Evolutionary conservation across 1,140 invertebrate genomes (phyloP).

Genomic region (Drosophila hydei): DNA sequence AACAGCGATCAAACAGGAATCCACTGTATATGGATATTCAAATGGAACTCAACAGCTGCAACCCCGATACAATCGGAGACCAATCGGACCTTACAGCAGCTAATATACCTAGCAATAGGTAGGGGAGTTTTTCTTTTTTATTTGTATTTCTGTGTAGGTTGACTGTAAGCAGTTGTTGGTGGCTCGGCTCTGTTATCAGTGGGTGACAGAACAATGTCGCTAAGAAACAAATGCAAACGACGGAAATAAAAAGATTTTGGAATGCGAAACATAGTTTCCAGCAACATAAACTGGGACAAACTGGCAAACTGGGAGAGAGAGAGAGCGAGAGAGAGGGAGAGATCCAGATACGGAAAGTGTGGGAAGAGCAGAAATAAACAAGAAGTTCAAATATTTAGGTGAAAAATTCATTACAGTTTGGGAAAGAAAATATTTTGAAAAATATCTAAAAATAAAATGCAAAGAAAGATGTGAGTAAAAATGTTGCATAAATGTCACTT

Average conservation of each 20-base stretch:
- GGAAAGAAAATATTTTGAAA: slow-evolving; percentile 52
- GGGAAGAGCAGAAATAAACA: slow-evolving; percentile 57
- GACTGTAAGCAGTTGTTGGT: slow-evolving; percentile 7
- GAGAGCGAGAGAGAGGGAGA: slow-evolving; percentile 7
- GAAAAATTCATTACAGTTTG: slow-evolving; percentile 42
- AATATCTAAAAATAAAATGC: slow-evolving; percentile 53
- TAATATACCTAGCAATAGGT: background rate
- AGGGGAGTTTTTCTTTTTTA: background rate
- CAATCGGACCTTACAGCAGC: background rate
- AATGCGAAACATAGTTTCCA: slow-evolving; percentile 56
- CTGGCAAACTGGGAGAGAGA: slow-evolving; percentile 15
- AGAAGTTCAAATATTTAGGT: slow-evolving; percentile 47
- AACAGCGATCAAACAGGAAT: background rate
- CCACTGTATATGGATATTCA: background rate
- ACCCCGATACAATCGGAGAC: background rate
- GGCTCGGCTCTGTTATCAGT: slow-evolving; percentile 15
- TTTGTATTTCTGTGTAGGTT: background rate
- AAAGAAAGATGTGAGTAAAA: background rate
- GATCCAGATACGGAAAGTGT: background rate
- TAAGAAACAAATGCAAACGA: slow-evolving; percentile 20
- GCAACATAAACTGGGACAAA: slow-evolving; percentile 42
- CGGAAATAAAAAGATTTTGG: slow-evolving; percentile 48
- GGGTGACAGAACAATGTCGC: slow-evolving; percentile 24
- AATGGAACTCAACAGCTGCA: background rate
- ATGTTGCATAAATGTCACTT: slow-evolving; percentile 11